phyloP scores from a whole-genome alignment of 2,113 vertebrate genomes.

The Murina feae region DNA sequence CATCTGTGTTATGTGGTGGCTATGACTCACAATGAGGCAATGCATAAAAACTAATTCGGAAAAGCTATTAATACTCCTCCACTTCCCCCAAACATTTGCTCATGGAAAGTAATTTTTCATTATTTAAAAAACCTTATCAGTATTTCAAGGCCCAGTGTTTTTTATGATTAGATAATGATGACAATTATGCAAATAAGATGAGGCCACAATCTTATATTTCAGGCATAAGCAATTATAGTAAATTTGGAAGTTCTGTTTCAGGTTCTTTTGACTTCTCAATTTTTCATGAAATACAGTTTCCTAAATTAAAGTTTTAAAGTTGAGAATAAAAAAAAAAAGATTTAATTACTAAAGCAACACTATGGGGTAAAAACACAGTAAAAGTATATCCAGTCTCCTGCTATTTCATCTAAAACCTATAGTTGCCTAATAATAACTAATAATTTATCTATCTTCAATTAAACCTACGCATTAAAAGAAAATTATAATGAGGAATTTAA shows the following conservation, averaged over 20 bases:
- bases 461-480: neutral
- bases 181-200: conserved; percentile 13
- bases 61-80: neutral
- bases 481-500: conserved; percentile 11
- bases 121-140: neutral
- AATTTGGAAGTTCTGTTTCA: neutral
- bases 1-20: neutral
- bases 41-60: conserved; percentile 38
- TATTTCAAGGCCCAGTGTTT: neutral
- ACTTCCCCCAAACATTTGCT: neutral
- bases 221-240: neutral
- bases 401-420: neutral
- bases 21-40: neutral
- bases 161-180: conserved; percentile 17
- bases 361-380: neutral
- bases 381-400: neutral
- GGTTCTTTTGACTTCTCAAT: neutral
- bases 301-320: neutral
- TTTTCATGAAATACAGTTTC: conserved; percentile 34
- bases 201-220: neutral
- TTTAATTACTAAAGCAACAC: neutral
- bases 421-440: neutral
- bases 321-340: neutral
- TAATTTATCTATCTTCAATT: neutral
- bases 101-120: neutral